A percentile compares a stretch with the other conserved stretches of the same genome.
Evolutionary conservation across 1,140 invertebrate genomes (phyloP).

Genomic region (Metaphire vulgaris): DNA sequence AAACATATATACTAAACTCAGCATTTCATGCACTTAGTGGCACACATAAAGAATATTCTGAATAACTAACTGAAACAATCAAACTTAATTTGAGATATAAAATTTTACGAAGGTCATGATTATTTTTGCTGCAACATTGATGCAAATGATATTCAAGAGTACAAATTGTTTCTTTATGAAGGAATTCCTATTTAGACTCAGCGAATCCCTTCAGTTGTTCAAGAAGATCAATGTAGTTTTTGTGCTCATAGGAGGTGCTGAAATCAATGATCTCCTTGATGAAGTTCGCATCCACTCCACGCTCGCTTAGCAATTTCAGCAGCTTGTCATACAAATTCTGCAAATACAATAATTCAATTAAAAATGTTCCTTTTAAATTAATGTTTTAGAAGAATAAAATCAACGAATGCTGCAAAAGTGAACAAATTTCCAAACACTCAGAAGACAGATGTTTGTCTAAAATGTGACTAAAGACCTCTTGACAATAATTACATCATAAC

Average conservation of each 20-base stretch:
- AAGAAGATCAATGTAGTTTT: conserved; percentile 74
- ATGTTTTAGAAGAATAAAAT: too few species aligned
- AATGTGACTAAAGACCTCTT: not conserved
- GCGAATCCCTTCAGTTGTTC: conserved; percentile 74
- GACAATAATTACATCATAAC: not conserved
- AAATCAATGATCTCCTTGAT: conserved; percentile 74
- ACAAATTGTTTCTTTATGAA: too few species aligned
- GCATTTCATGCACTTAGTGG: too few species aligned
- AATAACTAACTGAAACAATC: too few species aligned
- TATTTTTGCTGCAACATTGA: too few species aligned
- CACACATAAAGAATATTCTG: too few species aligned
- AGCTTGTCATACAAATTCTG: conserved; percentile 85
- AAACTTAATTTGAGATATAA: too few species aligned
- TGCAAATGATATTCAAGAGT: too few species aligned
- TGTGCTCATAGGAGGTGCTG: conserved; percentile 80
- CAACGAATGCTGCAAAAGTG: not conserved
- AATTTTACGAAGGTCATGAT: too few species aligned
- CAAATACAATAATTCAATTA: conserved; percentile 46
- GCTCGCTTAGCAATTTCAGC: conserved; percentile 85
- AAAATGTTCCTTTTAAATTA: not conserved
- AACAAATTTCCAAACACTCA: not conserved
- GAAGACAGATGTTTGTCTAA: too few species aligned
- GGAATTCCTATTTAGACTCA: not conserved
- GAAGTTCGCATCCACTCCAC: conserved; percentile 83
- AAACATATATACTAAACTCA: too few species aligned